Conservation (phyloP, 2,797 vertebrate genomes). For the Phyllotis vaccarum region DNA sequence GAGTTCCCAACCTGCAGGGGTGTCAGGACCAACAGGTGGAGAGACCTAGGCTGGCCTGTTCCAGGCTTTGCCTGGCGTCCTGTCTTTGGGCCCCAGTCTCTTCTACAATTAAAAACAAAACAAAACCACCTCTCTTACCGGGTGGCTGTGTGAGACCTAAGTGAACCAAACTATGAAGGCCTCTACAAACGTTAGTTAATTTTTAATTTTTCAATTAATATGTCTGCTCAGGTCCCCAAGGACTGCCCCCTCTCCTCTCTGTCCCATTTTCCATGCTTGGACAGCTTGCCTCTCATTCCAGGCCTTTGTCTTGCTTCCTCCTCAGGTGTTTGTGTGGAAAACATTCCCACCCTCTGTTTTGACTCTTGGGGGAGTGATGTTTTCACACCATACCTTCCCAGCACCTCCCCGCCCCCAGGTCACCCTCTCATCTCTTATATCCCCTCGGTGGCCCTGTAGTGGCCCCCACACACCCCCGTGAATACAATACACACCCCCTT, state of each 20-base stretch:
- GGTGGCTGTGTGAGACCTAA: slow-evolving; percentile 16
- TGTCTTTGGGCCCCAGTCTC: slow-evolving; percentile 51
- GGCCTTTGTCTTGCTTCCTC: slow-evolving; percentile 81
- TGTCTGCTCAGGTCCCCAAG: slow-evolving; percentile 75
- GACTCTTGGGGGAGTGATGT: slow-evolving; percentile 41
- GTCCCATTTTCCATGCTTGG: slow-evolving; percentile 82
- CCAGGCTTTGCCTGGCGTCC: background rate
- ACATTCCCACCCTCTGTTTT: slow-evolving; percentile 39
- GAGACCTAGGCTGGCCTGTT: background rate
- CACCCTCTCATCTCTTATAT: background rate
- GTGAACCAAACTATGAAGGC: slow-evolving; percentile 72
- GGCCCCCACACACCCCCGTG: slow-evolving; percentile 55
- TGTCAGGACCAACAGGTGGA: slow-evolving; percentile 69
- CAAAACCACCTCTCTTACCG: background rate
- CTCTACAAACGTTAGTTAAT: slow-evolving; percentile 83
- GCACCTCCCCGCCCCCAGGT: background rate
- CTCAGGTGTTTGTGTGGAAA: slow-evolving; percentile 76
- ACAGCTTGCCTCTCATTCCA: slow-evolving; percentile 73
- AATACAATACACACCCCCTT: slow-evolving; percentile 75
- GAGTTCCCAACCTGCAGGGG: background rate
- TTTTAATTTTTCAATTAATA: slow-evolving; percentile 85
- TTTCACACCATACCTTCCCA: background rate
- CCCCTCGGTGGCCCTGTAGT: slow-evolving; percentile 16
- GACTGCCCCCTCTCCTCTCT: slow-evolving; percentile 73
- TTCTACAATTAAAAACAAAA: slow-evolving; percentile 5